Conservation (phyloP, 2,797 vertebrate genomes). For the Choloepus didactylus region DNA sequence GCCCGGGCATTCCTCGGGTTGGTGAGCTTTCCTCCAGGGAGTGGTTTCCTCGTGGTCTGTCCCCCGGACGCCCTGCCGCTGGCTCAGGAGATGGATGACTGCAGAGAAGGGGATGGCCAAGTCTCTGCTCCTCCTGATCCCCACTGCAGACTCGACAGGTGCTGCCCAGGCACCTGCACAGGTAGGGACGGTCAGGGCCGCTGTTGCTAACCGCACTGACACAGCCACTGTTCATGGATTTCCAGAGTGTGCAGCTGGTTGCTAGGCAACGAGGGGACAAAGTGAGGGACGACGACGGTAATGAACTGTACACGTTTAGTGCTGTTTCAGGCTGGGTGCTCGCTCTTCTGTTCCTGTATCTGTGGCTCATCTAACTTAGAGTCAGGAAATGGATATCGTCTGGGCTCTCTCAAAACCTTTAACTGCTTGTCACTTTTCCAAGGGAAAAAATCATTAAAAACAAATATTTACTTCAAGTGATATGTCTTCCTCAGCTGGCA, state of each 20-base stretch:
- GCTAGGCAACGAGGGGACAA: too few species aligned
- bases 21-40: background rate
- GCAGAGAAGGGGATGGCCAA: rapidly evolving
- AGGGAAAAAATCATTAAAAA: conserved; percentile 17
- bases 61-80: background rate
- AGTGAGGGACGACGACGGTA: too few species aligned
- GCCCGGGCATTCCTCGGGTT: background rate
- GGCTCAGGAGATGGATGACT: background rate
- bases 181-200: too few species aligned
- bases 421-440: background rate
- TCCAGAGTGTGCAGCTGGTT: too few species aligned
- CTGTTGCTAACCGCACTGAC: too few species aligned
- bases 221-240: rapidly evolving
- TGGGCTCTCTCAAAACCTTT: conserved; percentile 12
- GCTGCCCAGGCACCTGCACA: too few species aligned
- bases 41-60: background rate
- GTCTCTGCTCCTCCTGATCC: background rate
- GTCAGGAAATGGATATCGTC: background rate
- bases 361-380: background rate
- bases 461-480: conserved; percentile 52
- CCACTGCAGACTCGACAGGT: background rate
- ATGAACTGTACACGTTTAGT: too few species aligned
- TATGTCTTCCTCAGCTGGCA: background rate
- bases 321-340: background rate
- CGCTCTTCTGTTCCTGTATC: background rate